Percentiles rank a stretch among this genome's conserved stretches.
Conservation (phyloP, 2,797 vertebrate species). For the Triplophysa bombifrons region DNA sequence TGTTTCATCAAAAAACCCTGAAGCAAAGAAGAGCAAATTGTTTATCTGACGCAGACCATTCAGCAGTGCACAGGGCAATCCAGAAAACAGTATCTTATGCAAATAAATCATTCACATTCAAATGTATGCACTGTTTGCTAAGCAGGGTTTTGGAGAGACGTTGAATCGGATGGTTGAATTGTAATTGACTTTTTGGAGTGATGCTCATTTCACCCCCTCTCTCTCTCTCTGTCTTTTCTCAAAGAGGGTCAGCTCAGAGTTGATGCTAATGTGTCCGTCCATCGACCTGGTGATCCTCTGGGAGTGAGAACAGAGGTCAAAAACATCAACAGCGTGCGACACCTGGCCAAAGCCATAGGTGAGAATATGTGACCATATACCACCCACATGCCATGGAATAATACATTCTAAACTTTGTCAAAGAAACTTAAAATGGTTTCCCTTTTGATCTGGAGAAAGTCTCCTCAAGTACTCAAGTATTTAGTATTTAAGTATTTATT, state of each 20-base stretch:
- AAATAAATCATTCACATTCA: conserved; percentile 54
- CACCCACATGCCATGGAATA: too few species aligned
- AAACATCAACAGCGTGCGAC: conserved; percentile 94
- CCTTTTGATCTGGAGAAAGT: too few species aligned
- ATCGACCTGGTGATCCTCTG: conserved; percentile 85
- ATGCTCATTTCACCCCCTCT: conserved; percentile 32
- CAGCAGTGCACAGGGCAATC: conserved; percentile 6
- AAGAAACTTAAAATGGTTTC: too few species aligned
- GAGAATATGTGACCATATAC: conserved; percentile 38
- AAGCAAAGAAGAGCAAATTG: conserved; percentile 46
- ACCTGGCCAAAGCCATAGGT: conserved; percentile 88
- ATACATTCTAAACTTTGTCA: too few species aligned
- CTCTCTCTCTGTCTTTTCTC: neutral
- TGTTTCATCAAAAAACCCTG: conserved; percentile 48
- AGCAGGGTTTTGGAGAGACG: conserved; percentile 34
- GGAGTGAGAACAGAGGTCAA: conserved; percentile 95
- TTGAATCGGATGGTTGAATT: conserved; percentile 3
- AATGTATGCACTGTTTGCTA: conserved; percentile 46
- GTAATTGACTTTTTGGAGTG: conserved; percentile 38
- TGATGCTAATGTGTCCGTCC: conserved; percentile 95
- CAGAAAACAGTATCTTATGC: conserved; percentile 48
- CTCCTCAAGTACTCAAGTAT: too few species aligned
- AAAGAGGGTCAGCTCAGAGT: conserved; percentile 96
- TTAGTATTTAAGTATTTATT: too few species aligned
- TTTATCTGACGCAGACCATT: conserved; percentile 42